phyloP scores from a whole-genome alignment of 2,888 invertebrate species.

The Agrilus mali region DNA sequence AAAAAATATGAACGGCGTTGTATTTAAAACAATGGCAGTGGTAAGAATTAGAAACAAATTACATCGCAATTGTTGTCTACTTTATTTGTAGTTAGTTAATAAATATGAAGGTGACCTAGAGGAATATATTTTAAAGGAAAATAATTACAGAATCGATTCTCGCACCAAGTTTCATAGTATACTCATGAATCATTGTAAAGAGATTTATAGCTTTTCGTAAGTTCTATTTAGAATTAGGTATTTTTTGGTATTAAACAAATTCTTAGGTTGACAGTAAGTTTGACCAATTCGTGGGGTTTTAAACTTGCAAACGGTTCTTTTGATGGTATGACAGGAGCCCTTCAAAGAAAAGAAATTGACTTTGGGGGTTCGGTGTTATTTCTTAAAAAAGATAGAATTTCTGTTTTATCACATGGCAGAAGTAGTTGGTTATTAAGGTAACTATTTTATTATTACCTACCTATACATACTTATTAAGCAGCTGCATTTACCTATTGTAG shows the following conservation, averaged over 20 bases:
- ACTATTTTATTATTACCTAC: too few relatives aligned
- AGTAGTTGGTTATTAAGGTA: conserved; percentile 24
- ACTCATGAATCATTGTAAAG: conserved; percentile 18
- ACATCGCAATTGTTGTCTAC: background rate
- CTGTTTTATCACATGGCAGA: conserved; percentile 21
- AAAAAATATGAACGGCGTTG: conserved; percentile 18
- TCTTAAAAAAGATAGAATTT: conserved; percentile 19
- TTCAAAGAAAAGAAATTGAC: conserved; percentile 19
- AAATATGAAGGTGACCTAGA: conserved; percentile 10
- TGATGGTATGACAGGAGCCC: conserved; percentile 24
- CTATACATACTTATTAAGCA: too few relatives aligned
- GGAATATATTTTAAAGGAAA: conserved; percentile 16
- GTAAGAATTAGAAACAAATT: conserved; percentile 9
- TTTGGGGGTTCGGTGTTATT: conserved; percentile 23
- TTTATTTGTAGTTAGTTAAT: conserved; percentile 1
- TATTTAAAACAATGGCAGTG: conserved; percentile 18
- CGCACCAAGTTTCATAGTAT: conserved; percentile 21
- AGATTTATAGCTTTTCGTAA: conserved; percentile 23
- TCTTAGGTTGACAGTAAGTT: too few relatives aligned
- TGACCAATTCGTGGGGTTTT: too few relatives aligned
- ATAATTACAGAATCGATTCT: conserved; percentile 13
- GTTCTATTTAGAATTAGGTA: background rate
- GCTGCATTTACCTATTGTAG: conserved; percentile 10
- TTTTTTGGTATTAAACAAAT: background rate
- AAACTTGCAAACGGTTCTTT: conserved; percentile 7